phyloP scores from a whole-genome alignment of 2,888 invertebrate species.

The Tiphia femorata region DNA sequence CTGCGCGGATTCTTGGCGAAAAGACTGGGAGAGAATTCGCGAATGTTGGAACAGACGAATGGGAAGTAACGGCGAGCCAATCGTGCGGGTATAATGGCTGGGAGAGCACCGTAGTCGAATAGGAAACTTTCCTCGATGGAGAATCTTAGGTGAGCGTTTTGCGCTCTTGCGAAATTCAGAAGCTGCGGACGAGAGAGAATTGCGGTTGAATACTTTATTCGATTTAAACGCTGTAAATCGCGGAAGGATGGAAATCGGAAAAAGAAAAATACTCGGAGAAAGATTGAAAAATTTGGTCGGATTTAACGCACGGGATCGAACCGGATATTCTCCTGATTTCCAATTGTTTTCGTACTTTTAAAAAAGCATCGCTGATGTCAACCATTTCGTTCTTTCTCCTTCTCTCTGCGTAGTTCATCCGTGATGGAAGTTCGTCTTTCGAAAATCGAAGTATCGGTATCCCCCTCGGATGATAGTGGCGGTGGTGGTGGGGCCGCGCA shows the following conservation, averaged over 20 bases:
- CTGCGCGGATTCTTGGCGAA: conserved; percentile 41
- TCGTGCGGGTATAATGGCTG: conserved; percentile 53
- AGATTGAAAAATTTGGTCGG: too few relatives aligned
- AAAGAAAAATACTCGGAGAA: too few relatives aligned
- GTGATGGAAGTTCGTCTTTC: conserved; percentile 22
- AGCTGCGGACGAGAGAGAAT: neutral
- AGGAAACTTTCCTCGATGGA: conserved; percentile 21
- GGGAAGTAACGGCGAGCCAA: conserved; percentile 49
- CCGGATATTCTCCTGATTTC: conserved; percentile 10
- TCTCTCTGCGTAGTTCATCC: too few relatives aligned
- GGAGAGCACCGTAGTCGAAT: conserved; percentile 7
- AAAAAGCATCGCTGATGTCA: conserved; percentile 26
- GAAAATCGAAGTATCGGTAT: conserved; percentile 44
- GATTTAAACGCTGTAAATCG: neutral
- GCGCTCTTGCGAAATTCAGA: too few relatives aligned
- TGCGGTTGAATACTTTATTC: neutral
- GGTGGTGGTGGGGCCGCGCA: conserved; percentile 27
- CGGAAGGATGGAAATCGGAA: neutral
- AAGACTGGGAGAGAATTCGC: conserved; percentile 41
- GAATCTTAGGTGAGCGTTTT: neutral
- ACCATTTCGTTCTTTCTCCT: conserved; percentile 3
- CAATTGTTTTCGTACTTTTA: conserved; percentile 34
- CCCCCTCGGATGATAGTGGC: too few relatives aligned
- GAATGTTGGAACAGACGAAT: conserved; percentile 35
- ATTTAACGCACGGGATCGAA: neutral